Evolutionary conservation across 2,113 vertebrate species (phyloP).

Genomic region (Hypanus sabinus): DNA sequence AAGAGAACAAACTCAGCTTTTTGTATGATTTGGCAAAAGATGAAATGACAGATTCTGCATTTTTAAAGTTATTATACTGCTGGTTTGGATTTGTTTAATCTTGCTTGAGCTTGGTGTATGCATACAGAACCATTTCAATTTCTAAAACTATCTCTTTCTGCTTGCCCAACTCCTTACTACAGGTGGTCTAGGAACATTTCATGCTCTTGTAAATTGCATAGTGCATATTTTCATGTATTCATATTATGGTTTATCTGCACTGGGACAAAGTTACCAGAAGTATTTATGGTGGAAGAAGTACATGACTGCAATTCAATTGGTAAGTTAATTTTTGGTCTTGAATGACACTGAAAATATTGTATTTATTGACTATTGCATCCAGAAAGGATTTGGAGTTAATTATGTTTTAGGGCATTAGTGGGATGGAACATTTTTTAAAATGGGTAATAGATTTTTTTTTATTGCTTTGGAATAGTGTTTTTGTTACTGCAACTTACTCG

Average conservation of each 20-base stretch:
- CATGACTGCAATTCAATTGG: slow-evolving; percentile 87
- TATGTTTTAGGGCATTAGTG: not conserved
- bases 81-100: too few relatives aligned
- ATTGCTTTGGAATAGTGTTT: not conserved
- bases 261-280: slow-evolving; percentile 84
- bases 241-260: slow-evolving; percentile 82
- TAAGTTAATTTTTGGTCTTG: slow-evolving; percentile 52
- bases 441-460: not conserved
- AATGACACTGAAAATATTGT: not conserved
- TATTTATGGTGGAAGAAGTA: slow-evolving; percentile 98
- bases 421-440: not conserved
- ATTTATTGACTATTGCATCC: not conserved
- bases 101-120: not conserved
- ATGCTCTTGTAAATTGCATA: slow-evolving; percentile 81
- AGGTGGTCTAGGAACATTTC: slow-evolving; percentile 94
- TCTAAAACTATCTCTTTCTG: not conserved
- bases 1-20: too few relatives aligned
- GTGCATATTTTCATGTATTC: slow-evolving; percentile 93
- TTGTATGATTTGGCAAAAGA: too few relatives aligned
- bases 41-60: too few relatives aligned
- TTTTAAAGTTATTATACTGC: not conserved
- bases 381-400: not conserved
- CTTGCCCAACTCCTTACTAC: slow-evolving; percentile 22
- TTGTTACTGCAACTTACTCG: not conserved
- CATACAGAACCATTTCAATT: not conserved